Evolutionary conservation across 2,888 invertebrate species (phyloP).

Genomic region (Perizoma affinitatum): DNA sequence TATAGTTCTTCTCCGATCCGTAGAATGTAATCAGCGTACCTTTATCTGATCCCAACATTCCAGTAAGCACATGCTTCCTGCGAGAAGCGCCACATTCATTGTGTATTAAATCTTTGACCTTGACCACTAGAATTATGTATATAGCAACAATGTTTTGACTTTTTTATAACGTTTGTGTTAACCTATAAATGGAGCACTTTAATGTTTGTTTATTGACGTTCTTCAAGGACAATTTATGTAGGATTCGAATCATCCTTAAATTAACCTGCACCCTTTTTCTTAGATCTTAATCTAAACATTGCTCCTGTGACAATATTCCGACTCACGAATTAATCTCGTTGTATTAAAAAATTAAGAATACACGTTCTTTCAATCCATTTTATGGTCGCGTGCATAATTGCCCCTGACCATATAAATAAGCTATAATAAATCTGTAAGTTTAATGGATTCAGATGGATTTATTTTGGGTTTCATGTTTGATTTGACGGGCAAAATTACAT

Average conservation of each 20-base stretch:
- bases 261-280: background rate
- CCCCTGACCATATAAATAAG: background rate
- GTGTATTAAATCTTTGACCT: conserved; percentile 17
- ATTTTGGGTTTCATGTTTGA: conserved; percentile 14
- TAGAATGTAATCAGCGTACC: conserved; percentile 24
- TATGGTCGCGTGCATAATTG: background rate
- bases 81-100: conserved; percentile 25
- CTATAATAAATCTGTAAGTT: background rate
- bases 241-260: background rate
- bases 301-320: background rate
- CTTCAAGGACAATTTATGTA: too few species aligned
- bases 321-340: background rate
- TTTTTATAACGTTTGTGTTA: too few species aligned
- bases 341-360: background rate
- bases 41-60: conserved; percentile 27
- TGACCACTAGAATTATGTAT: background rate
- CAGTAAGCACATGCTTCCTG: conserved; percentile 5
- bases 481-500: conserved; percentile 10
- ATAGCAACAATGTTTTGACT: too few species aligned
- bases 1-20: conserved; percentile 1
- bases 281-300: background rate
- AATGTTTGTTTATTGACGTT: too few species aligned
- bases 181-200: too few species aligned
- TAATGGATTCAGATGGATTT: conserved; percentile 1
- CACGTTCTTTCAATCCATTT: background rate